These are phyloP conservation scores for Phaedon cochleariae DNA, from an alignment of 2,888 invertebrate genomes.

Conservation along the genomic window DNA sequence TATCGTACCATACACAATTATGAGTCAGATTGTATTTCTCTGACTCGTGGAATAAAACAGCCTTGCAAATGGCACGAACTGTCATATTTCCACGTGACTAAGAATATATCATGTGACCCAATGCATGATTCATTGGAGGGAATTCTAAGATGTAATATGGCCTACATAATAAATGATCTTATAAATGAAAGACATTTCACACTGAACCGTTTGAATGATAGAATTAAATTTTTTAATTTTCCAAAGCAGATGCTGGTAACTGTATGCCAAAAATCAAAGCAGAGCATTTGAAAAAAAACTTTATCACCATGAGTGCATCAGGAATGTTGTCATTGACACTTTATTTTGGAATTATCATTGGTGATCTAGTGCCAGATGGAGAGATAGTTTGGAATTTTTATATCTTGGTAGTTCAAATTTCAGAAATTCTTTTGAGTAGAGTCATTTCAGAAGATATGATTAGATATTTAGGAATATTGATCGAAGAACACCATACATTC, in stretches of 20 bases:
- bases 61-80: constrained; percentile 17
- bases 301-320: constrained; percentile 26
- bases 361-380: constrained; percentile 25
- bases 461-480: constrained; percentile 1
- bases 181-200: constrained; percentile 22
- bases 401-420: constrained; percentile 13
- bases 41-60: constrained; percentile 17
- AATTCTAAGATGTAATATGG: not conserved
- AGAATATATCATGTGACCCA: constrained; percentile 22
- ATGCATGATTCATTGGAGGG: constrained; percentile 31
- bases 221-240: constrained; percentile 26
- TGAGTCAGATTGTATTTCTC: not conserved
- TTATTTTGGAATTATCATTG: constrained; percentile 29
- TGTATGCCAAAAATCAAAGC: constrained; percentile 6
- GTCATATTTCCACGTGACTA: constrained; percentile 10
- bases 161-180: constrained; percentile 14
- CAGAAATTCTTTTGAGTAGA: constrained; percentile 18
- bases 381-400: constrained; percentile 8
- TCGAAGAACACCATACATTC: constrained; percentile 21
- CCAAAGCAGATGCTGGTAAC: constrained; percentile 16
- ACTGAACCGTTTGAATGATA: constrained; percentile 18
- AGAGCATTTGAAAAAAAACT: not conserved
- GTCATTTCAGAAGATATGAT: not conserved
- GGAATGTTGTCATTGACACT: constrained; percentile 27
- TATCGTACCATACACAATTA: not conserved